Conservation (phyloP, 2,113 vertebrate genomes). For the Mormoops blainvillei region DNA sequence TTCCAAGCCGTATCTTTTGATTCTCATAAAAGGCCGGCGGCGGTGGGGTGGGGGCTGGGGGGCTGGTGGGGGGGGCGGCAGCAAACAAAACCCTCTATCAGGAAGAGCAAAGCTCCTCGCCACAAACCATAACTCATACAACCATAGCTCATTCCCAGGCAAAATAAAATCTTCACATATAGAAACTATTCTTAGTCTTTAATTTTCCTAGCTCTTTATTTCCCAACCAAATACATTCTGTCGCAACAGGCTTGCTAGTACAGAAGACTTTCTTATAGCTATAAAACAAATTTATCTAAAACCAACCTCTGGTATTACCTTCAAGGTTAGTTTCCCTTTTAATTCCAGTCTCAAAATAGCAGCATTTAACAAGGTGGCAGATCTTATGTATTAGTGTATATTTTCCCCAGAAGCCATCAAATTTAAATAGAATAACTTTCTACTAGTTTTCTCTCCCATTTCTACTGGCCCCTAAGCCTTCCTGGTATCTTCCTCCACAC, state of each 20-base stretch:
- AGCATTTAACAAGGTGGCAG: conserved; percentile 6
- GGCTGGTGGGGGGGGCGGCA: background rate
- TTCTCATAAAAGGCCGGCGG: background rate
- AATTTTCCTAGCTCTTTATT: background rate
- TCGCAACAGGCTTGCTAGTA: background rate
- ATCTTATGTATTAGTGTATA: background rate
- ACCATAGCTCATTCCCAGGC: background rate
- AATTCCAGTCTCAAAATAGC: background rate
- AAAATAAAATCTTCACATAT: conserved; percentile 11
- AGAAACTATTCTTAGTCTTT: background rate
- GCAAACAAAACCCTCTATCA: background rate
- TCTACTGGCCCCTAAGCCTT: background rate
- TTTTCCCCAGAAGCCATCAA: background rate
- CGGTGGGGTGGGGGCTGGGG: too few relatives aligned
- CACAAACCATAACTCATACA: background rate
- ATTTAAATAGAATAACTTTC: conserved; percentile 5
- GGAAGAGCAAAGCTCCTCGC: background rate
- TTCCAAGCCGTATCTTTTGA: background rate
- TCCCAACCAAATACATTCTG: conserved; percentile 24
- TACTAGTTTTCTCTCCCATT: background rate
- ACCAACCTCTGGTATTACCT: background rate
- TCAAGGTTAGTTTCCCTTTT: background rate
- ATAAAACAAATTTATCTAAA: background rate
- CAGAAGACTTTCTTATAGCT: background rate
- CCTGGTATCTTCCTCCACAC: background rate